Conservation (phyloP, 2,797 vertebrate genomes). For the Sebastes matsubarae region DNA sequence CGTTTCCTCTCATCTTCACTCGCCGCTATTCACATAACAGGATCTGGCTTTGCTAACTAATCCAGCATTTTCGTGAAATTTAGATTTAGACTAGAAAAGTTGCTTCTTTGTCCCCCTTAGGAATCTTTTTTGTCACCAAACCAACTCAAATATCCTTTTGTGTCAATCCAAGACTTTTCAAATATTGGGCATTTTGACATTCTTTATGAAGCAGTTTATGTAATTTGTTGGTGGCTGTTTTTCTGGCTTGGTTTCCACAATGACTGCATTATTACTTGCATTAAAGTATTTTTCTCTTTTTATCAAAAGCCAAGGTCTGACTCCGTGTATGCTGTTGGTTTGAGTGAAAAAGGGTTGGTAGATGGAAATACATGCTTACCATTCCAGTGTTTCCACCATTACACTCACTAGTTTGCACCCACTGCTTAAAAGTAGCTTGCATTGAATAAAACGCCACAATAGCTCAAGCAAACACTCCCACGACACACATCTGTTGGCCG, state of each 20-base stretch:
- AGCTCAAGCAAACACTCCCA: slow-evolving; percentile 56
- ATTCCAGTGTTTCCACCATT: slow-evolving; percentile 41
- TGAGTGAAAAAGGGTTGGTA: slow-evolving; percentile 14
- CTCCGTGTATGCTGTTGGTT: neutral
- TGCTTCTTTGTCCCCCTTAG: neutral
- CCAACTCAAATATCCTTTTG: neutral
- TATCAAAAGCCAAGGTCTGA: slow-evolving; percentile 15
- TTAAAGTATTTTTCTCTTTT: slow-evolving; percentile 8
- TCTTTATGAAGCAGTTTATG: slow-evolving; percentile 8
- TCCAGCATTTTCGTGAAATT: neutral
- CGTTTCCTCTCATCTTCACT: neutral
- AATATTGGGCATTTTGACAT: neutral
- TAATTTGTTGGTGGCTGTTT: slow-evolving; percentile 17
- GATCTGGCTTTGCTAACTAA: neutral
- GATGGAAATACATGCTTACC: slow-evolving; percentile 46
- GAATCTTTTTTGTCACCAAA: neutral
- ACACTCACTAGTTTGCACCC: slow-evolving; percentile 28
- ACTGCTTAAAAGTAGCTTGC: slow-evolving; percentile 52
- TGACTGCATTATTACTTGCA: slow-evolving; percentile 22
- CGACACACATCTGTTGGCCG: slow-evolving; percentile 24
- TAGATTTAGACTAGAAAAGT: neutral
- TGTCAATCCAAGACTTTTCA: neutral
- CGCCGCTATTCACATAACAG: neutral
- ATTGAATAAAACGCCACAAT: slow-evolving; percentile 65
- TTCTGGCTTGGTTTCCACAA: slow-evolving; percentile 39